Percentiles rank a stretch among this genome's conserved stretches.
Evolutionary conservation across 2,797 vertebrate species (phyloP).

Genomic region (Pipistrellus pygmaeus): DNA sequence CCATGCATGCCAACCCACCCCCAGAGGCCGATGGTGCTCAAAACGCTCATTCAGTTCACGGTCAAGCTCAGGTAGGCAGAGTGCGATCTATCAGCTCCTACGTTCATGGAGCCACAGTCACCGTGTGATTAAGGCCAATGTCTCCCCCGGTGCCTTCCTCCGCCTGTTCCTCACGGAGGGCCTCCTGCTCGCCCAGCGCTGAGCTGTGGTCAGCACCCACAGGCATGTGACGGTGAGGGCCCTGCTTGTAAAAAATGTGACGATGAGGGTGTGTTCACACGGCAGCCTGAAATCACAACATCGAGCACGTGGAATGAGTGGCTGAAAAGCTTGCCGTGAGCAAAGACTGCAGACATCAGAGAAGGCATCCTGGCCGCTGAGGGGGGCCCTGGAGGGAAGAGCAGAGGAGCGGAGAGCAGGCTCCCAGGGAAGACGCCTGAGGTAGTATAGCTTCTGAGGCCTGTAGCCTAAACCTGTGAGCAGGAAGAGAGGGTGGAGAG

Average conservation of each 20-base stretch:
- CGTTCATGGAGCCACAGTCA: background rate
- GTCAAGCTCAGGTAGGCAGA: conserved; percentile 95
- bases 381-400: background rate
- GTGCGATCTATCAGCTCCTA: background rate
- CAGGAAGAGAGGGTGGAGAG: background rate
- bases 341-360: background rate
- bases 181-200: background rate
- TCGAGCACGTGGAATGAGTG: background rate
- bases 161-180: background rate
- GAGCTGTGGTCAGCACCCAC: background rate
- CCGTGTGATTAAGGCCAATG: background rate
- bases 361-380: background rate
- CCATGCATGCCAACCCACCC: conserved; percentile 98
- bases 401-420: background rate
- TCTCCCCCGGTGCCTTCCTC: background rate
- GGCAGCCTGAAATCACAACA: background rate
- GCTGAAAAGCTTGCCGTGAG: background rate
- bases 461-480: background rate
- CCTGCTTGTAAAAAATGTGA: background rate
- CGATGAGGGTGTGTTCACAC: background rate
- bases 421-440: fast-evolving
- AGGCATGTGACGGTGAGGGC: background rate
- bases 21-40: conserved; percentile 97
- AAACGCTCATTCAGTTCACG: conserved; percentile 97
- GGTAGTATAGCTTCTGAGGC: background rate